A percentile compares a stretch with the other conserved stretches of the same genome.
Evolutionary conservation across 2,888 invertebrate species (phyloP).

Genomic region (Gryllus longicercus): DNA sequence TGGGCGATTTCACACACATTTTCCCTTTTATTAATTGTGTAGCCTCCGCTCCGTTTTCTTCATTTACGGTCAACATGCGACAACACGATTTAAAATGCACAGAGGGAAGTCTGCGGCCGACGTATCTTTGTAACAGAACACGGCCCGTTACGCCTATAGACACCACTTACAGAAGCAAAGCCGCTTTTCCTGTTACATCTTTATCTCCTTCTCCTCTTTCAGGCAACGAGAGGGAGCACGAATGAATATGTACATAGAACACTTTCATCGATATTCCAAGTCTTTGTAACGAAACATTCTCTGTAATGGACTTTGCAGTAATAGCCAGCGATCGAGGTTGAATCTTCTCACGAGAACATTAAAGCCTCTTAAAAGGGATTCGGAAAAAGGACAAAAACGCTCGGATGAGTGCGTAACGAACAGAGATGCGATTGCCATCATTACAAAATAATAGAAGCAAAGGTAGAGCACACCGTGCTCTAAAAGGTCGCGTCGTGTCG

Average conservation of each 20-base stretch:
- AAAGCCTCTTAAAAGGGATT: conserved; percentile 17
- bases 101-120: too few relatives aligned
- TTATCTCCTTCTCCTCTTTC: too few relatives aligned
- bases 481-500: not conserved
- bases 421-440: not conserved
- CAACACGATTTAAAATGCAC: too few relatives aligned
- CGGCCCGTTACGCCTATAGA: too few relatives aligned
- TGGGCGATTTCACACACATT: too few relatives aligned
- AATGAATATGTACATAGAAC: not conserved
- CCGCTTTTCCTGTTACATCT: too few relatives aligned
- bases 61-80: too few relatives aligned
- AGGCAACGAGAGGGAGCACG: too few relatives aligned
- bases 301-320: not conserved
- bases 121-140: too few relatives aligned
- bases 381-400: not conserved
- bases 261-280: not conserved
- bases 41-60: too few relatives aligned
- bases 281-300: not conserved
- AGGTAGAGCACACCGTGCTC: not conserved
- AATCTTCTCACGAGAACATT: not conserved
- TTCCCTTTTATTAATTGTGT: too few relatives aligned
- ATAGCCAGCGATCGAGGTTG: not conserved
- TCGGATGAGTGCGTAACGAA: not conserved
- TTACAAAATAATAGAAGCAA: conserved; percentile 3
- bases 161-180: too few relatives aligned